Conservation (phyloP, 2,797 vertebrate genomes). For the Cottoperca gobio region DNA sequence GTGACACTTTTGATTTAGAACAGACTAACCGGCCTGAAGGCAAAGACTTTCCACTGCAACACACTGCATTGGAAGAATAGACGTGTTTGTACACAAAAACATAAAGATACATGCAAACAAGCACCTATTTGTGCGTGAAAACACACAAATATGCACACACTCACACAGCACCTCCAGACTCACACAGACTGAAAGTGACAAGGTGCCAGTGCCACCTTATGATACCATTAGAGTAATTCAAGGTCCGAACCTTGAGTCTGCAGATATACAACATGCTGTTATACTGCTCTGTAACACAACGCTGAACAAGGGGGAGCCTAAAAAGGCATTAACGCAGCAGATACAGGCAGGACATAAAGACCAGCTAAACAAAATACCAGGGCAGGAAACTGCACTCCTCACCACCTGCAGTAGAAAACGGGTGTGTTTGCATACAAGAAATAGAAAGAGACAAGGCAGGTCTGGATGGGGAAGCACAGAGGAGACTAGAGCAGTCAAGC, state of each 20-base stretch:
- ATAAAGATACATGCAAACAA: not conserved
- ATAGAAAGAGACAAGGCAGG: conserved; percentile 26
- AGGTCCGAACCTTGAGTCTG: conserved; percentile 33
- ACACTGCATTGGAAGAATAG: conserved; percentile 17
- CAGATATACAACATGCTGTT: conserved; percentile 10
- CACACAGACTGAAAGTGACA: conserved; percentile 33
- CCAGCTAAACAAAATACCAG: conserved; percentile 30
- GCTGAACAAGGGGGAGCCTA: conserved; percentile 3
- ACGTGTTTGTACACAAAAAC: not conserved
- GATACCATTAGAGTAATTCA: conserved; percentile 33
- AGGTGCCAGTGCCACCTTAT: conserved; percentile 11
- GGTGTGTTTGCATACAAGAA: conserved; percentile 1
- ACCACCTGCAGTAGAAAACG: conserved; percentile 39
- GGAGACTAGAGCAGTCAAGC: not conserved
- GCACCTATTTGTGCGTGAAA: not conserved
- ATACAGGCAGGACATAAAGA: conserved; percentile 34
- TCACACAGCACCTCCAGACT: conserved; percentile 5
- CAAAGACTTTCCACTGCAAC: conserved; percentile 42
- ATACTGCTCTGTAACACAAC: conserved; percentile 4
- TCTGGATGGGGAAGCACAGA: conserved; percentile 18
- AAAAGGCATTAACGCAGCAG: conserved; percentile 34
- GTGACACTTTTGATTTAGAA: conserved; percentile 70
- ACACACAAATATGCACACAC: conserved; percentile 3
- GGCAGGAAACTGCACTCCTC: conserved; percentile 33
- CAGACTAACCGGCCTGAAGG: conserved; percentile 62